These are phyloP conservation scores for Brevimyrus niger DNA, from an alignment of 2,113 vertebrate genomes.

Conservation along the genomic window DNA sequence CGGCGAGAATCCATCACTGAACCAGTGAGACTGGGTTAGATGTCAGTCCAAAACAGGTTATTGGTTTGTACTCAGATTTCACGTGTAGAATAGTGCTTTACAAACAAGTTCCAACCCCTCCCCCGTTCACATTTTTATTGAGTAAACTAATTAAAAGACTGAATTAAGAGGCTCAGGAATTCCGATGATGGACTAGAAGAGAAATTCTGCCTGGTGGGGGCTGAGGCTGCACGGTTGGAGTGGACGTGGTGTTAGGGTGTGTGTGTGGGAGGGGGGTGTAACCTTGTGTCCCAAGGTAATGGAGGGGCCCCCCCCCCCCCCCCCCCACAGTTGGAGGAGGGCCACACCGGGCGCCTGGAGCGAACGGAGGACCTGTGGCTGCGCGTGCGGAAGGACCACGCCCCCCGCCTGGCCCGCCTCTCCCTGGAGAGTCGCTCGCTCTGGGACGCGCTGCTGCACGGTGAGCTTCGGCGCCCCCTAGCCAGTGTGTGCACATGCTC, in stretches of 20 bases:
- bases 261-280: neutral
- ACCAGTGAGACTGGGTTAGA: neutral
- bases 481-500: neutral
- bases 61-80: neutral
- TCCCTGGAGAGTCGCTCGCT: conserved; percentile 93
- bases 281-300: neutral
- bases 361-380: conserved; percentile 95
- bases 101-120: neutral
- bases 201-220: neutral
- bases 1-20: neutral
- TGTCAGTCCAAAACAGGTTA: neutral
- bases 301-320: neutral
- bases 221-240: neutral
- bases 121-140: neutral
- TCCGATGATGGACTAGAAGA: neutral
- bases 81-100: neutral
- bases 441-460: conserved; percentile 81
- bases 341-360: conserved; percentile 90
- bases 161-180: neutral
- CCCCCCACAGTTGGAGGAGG: conserved; percentile 77
- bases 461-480: conserved; percentile 45
- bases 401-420: conserved; percentile 85
- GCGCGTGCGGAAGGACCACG: conserved; percentile 90
- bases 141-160: neutral
- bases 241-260: neutral